Conservation (phyloP, 2,113 vertebrate species). For the Sigmodon hispidus region DNA sequence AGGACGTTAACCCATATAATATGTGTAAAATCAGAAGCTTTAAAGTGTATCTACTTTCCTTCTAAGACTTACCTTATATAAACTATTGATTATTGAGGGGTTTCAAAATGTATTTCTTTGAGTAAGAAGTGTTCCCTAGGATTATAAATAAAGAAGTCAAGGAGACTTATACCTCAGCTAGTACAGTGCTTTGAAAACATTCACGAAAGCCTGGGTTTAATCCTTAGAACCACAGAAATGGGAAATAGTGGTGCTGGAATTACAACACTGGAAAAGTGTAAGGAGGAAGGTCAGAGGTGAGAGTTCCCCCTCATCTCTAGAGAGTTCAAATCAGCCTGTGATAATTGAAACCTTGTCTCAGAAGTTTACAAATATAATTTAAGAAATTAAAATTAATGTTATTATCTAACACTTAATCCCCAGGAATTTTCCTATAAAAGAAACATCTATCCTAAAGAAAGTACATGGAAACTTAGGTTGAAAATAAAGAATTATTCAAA, state of each 20-base stretch:
- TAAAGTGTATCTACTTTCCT: neutral
- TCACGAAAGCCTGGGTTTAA: neutral
- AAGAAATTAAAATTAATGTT: too few species aligned
- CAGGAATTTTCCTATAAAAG: neutral
- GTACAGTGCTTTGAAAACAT: neutral
- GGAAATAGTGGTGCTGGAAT: too few species aligned
- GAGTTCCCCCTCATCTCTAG: neutral
- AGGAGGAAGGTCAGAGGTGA: neutral
- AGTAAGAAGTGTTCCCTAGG: neutral
- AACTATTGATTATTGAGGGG: neutral
- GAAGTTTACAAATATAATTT: neutral
- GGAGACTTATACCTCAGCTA: neutral
- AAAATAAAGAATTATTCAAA: constrained; percentile 48
- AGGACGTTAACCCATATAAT: neutral
- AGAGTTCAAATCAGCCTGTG: too few species aligned
- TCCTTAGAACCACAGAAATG: neutral
- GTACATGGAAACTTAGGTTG: neutral
- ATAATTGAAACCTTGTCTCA: neutral
- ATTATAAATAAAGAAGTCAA: neutral
- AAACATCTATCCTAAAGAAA: neutral
- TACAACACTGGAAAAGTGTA: neutral
- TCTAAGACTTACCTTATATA: neutral
- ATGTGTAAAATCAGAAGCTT: neutral
- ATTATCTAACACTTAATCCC: neutral
- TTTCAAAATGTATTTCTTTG: neutral